Conservation (phyloP, 2,113 vertebrate species). For the Xerus inauris region DNA sequence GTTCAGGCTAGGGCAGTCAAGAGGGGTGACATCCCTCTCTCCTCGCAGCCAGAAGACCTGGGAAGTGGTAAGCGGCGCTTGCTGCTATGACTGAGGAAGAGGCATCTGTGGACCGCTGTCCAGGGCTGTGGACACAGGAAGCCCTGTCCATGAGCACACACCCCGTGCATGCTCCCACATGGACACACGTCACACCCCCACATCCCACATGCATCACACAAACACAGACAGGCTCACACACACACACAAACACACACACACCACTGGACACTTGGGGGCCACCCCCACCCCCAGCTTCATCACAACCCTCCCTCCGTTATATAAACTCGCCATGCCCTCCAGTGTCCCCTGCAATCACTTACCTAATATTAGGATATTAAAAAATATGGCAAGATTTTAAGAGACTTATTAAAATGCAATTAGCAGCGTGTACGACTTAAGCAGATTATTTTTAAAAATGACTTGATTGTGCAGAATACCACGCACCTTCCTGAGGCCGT, state of each 20-base stretch:
- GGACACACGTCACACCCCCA: neutral
- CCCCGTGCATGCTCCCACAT: rapidly evolving
- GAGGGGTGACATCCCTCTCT: neutral
- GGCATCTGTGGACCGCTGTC: rapidly evolving
- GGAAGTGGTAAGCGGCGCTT: neutral
- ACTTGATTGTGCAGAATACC: constrained; percentile 90
- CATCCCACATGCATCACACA: neutral
- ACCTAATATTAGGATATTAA: constrained; percentile 93
- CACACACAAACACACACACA: neutral
- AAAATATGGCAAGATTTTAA: constrained; percentile 92
- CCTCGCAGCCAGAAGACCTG: neutral
- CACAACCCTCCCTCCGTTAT: constrained; percentile 78
- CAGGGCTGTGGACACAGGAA: neutral
- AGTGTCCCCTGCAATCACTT: constrained; percentile 91
- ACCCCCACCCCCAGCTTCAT: constrained; percentile 79
- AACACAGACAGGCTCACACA: neutral
- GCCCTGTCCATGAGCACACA: neutral
- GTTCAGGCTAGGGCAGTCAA: neutral
- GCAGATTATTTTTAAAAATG: constrained; percentile 89
- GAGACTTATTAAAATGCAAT: constrained; percentile 92
- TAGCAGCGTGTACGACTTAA: constrained; percentile 88
- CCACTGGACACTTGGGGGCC: constrained; percentile 69
- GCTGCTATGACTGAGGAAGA: neutral
- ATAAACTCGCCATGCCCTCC: constrained; percentile 89
- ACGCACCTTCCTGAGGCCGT: constrained; percentile 88